phyloP scores from a whole-genome alignment of 2,888 invertebrate species.

The Amphipoea lucens region DNA sequence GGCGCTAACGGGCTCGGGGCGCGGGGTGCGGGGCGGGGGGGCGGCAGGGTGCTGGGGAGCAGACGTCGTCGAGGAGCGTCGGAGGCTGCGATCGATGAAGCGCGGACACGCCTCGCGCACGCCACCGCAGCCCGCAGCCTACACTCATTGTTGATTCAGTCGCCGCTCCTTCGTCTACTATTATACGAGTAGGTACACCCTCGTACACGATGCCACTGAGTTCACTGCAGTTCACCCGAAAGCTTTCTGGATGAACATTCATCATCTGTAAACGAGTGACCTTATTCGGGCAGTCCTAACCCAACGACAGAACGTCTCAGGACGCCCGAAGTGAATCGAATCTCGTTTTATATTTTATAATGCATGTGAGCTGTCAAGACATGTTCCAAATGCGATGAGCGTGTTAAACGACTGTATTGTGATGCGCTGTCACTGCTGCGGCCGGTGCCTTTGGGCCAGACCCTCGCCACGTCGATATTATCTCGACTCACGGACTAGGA shows the following conservation, averaged over 20 bases:
- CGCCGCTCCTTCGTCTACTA: constrained; percentile 71
- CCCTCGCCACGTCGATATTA: constrained; percentile 78
- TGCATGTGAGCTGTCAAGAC: constrained; percentile 84
- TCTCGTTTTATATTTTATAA: constrained; percentile 71
- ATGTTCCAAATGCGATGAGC: constrained; percentile 86
- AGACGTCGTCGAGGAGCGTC: constrained; percentile 89
- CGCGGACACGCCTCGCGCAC: constrained; percentile 90
- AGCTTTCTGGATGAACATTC: constrained; percentile 52
- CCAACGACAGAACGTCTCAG: constrained; percentile 50
- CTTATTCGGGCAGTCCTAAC: constrained; percentile 41
- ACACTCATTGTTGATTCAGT: constrained; percentile 85
- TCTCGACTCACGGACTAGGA: constrained; percentile 81
- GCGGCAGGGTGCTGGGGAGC: constrained; percentile 75
- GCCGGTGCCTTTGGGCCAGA: constrained; percentile 82
- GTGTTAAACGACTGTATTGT: constrained; percentile 89
- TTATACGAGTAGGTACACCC: constrained; percentile 36
- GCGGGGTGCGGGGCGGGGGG: constrained; percentile 53
- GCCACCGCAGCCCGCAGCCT: constrained; percentile 78
- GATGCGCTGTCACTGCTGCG: constrained; percentile 82
- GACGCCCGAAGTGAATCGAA: constrained; percentile 72
- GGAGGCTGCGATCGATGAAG: constrained; percentile 90
- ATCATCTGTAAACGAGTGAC: constrained; percentile 64
- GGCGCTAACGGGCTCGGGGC: constrained; percentile 88
- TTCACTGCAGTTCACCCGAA: constrained; percentile 38
- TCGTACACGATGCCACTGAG: constrained; percentile 31